These are phyloP conservation scores for Oegoconia quadripuncta DNA, from an alignment of 2,888 invertebrate genomes.

Conservation along the genomic window DNA sequence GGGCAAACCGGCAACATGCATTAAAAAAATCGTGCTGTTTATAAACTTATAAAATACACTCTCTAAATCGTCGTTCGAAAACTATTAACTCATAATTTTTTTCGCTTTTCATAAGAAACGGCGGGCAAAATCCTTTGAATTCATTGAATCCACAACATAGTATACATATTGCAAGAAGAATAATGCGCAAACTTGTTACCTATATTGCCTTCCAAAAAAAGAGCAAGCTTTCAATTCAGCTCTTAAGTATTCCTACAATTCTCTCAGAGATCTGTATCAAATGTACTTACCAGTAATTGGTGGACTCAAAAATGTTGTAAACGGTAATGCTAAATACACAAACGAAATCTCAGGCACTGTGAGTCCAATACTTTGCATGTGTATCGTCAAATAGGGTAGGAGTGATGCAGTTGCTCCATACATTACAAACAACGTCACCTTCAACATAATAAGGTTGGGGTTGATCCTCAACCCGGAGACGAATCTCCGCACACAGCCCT, in stretches of 20 bases:
- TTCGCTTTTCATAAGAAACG: too few species aligned
- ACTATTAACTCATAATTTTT: too few species aligned
- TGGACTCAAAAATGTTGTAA: constrained; percentile 91
- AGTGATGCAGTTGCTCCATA: constrained; percentile 92
- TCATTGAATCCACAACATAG: too few species aligned
- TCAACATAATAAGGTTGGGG: constrained; percentile 88
- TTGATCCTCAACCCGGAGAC: constrained; percentile 81
- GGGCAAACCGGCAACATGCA: too few species aligned
- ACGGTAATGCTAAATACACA: constrained; percentile 91
- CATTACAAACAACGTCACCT: constrained; percentile 89
- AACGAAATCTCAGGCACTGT: constrained; percentile 92
- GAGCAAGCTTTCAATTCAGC: too few species aligned
- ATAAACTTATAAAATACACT: too few species aligned
- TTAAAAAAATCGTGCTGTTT: too few species aligned
- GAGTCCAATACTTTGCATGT: constrained; percentile 94
- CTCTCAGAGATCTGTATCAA: not conserved
- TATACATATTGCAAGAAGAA: too few species aligned
- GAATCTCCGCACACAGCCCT: constrained; percentile 62
- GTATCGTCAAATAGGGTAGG: constrained; percentile 91
- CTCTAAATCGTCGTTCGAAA: too few species aligned
- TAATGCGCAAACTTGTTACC: too few species aligned
- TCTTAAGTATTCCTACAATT: constrained; percentile 1
- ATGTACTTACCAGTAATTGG: constrained; percentile 85
- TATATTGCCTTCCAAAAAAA: too few species aligned
- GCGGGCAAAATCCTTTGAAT: too few species aligned